Base-by-base conservation (phyloP, 1,140 invertebrate genomes). In the Antheraea mylitta region DNA sequence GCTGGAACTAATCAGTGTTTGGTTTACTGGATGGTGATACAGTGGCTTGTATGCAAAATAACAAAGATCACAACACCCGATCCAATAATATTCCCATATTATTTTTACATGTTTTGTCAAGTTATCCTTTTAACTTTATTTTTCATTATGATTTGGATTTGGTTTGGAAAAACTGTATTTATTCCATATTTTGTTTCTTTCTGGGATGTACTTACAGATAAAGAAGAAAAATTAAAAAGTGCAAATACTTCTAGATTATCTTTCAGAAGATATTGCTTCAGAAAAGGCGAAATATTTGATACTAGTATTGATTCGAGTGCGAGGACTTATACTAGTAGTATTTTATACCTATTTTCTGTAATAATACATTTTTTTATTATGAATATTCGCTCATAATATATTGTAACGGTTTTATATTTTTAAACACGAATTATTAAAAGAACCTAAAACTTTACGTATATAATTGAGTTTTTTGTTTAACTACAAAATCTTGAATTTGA, bases 81-180 rank as follows among this genome's bases (percentile, higher is more conserved):
- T 22, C 77, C 87, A 7, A 81, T 91, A 3, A 73, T 90, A 22
- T 91, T 88, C 48, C 89, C 89, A 0, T 91, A 91, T 58, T 91
- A 84, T 63, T 91, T 91, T 60, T 88, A 91, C 61, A 81, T 91
- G 68, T 90, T 89, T 60, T 85, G 81, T 62, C 89, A 91, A 83
- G 83, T 91, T 3, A 73, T 90, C 22, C 65, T 85, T 7, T 19
- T 89, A 37, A 84, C 85, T 7, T 0, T 71, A n/a, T 67, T 85
- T 18, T 89, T 91, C 64, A 18, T 72, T 36, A 10, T 82, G 0
- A 5, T 91, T 7, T 91, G 89, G 89, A 64, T 79, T 7, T 81
- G 71, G 61, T 82, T 88, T 19, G 87, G 86, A 22, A 79, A 72
- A 60, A 78, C 75, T 36, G 42, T 86, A 0, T 8, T 89, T 36